Percentiles rank a stretch among this genome's conserved stretches.
phyloP scores from a whole-genome alignment of 2,113 vertebrate genomes.

The Salvator merianae region DNA sequence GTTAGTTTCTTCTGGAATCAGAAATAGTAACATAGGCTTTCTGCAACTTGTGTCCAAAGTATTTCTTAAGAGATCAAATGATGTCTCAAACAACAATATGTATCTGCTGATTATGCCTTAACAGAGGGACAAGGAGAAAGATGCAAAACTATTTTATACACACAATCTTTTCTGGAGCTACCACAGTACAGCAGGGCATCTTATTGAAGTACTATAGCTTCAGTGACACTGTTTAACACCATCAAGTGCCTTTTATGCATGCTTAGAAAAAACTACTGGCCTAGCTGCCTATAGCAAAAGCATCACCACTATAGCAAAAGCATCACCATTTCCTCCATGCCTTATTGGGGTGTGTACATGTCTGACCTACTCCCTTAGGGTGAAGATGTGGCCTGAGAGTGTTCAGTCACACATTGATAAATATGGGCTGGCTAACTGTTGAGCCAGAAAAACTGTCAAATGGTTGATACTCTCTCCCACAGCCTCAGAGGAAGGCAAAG shows the following conservation, averaged over 20 bases:
- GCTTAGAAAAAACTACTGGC: neutral
- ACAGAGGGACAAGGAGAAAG: neutral
- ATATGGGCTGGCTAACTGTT: neutral
- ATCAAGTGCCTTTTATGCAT: neutral
- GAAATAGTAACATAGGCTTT: conserved; percentile 64
- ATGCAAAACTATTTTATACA: neutral
- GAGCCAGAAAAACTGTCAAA: neutral
- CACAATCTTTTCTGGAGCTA: neutral
- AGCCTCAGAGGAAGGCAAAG: neutral
- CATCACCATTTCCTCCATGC: neutral
- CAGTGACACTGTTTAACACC: neutral
- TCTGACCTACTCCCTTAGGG: neutral
- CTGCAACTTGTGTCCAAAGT: conserved; percentile 53
- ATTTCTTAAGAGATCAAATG: conserved; percentile 54
- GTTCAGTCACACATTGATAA: neutral
- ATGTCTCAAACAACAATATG: conserved; percentile 48
- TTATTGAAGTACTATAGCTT: neutral
- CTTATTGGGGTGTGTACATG: neutral
- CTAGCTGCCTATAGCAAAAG: neutral
- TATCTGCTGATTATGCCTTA: conserved; percentile 32
- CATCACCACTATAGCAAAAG: neutral
- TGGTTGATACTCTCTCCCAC: neutral
- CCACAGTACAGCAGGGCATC: neutral
- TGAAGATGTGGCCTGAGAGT: neutral
- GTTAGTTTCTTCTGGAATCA: conserved; percentile 42